Evolutionary conservation across 2,888 invertebrate species (phyloP).

Genomic region (Campaea margaritaria): DNA sequence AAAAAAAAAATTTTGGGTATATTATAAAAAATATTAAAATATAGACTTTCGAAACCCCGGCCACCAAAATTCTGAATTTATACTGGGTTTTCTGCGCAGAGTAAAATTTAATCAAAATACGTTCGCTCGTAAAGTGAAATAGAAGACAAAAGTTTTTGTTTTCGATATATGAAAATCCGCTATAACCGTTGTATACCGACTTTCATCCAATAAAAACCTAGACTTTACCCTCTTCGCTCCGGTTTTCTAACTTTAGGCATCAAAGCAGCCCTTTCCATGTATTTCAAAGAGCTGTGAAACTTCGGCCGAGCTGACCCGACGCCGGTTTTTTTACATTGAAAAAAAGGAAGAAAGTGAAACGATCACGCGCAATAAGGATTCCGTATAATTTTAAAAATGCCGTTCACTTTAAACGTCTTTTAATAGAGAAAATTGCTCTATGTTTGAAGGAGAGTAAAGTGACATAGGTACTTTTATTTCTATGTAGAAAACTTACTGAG

Average conservation of each 20-base stretch:
- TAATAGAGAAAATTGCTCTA: too few relatives aligned
- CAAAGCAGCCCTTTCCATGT: slow-evolving; percentile 58
- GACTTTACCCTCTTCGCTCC: slow-evolving; percentile 27
- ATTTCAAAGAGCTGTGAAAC: slow-evolving; percentile 66
- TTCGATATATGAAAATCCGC: slow-evolving; percentile 10
- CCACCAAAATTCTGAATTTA: too few relatives aligned
- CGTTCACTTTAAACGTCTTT: too few relatives aligned
- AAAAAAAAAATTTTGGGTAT: too few relatives aligned
- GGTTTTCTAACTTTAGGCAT: slow-evolving; percentile 41
- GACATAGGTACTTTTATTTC: too few relatives aligned
- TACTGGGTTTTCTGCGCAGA: too few relatives aligned
- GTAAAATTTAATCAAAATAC: too few relatives aligned
- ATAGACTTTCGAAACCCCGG: too few relatives aligned
- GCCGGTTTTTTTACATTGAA: slow-evolving; percentile 50
- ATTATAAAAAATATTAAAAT: too few relatives aligned
- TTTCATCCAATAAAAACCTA: slow-evolving; percentile 39
- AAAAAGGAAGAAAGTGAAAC: slow-evolving; percentile 47
- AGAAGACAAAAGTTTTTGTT: slow-evolving; percentile 1
- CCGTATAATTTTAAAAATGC: neutral
- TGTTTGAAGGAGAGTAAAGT: too few relatives aligned
- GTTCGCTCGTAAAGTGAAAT: too few relatives aligned
- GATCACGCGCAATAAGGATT: slow-evolving; percentile 7
- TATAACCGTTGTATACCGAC: slow-evolving; percentile 12
- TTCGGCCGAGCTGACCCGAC: slow-evolving; percentile 56
- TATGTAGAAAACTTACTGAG: too few relatives aligned